Evolutionary conservation across 2,113 vertebrate species (phyloP).

Genomic region (Oryctolagus cuniculus): mOryCun1.1 NC_091435.1:106268001-106268500

Average conservation of each 20-base stretch:
- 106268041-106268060: conserved; percentile 78
- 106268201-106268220: conserved; percentile 72
- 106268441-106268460: conserved; percentile 86
- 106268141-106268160: conserved; percentile 77
- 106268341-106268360: conserved; percentile 61
- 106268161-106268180: conserved; percentile 37
- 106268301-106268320: background rate
- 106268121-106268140: conserved; percentile 79
- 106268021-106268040: conserved; percentile 63
- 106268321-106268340: conserved; percentile 52
- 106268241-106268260: conserved; percentile 80
- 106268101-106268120: conserved; percentile 74
- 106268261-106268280: conserved; percentile 64
- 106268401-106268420: conserved; percentile 81
- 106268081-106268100: conserved; percentile 80
- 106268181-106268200: conserved; percentile 36
- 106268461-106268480: conserved; percentile 86
- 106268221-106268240: conserved; percentile 58
- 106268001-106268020: conserved; percentile 79
- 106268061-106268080: conserved; percentile 85
- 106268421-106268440: conserved; percentile 86
- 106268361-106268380: conserved; percentile 84
- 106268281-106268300: conserved; percentile 17
- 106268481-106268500: conserved; percentile 86
- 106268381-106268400: conserved; percentile 86